Base-by-base conservation (phyloP, 64 coral and sea anemone genomes). In the Montipora capricornis region DNA sequence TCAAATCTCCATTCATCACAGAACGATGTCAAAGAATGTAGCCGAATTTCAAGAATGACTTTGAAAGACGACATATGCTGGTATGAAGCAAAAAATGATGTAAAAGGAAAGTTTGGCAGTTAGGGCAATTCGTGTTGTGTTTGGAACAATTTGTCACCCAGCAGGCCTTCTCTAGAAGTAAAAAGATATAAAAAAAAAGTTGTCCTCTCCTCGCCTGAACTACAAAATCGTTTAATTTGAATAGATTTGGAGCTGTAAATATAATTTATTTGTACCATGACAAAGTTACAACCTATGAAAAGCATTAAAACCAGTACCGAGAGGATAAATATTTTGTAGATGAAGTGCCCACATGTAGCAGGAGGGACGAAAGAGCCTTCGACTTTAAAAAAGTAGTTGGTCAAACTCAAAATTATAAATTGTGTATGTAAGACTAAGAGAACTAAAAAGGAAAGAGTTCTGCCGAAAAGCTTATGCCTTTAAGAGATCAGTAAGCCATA, bases 11-110 rank as follows among this genome's bases (percentile, higher is more conserved):
- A n/a, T 86, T 86, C 46, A 4, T 71, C 19, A 20, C 64, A 86
- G 82, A 86, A 9, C 82, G 82, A 10, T 86, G 82, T 68, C 62
- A 86, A 50, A 86, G 82, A 71, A 86, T 86, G 82, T 86, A 66
- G 71, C 13, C 2, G 46, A 22, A 13, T 49, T 46, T 19, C 9
- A 86, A 69, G 64, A 49, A 22, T 19, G 19, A 19, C 16, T 73
- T 47, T 45, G 47, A 67, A 73, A 49, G 66, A 68, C 15, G 8
- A 14, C 61, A 14, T 64, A 0, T 14, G 2, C 61, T 24, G 49
- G 64, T 86, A 86, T 86, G 47, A 84, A 86, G 53, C 53, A 57
- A 57, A 57, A 29, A 3, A 1, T 11, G 61, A 24, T 86, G 82
- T 51, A 73, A 37, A 37, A 37, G 37, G 37, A 5, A 53, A 48